A percentile compares a stretch with the other conserved stretches of the same genome.
These are phyloP conservation scores for Gallinago undulata DNA, from an alignment of 2,113 vertebrate genomes.

Conservation along the genomic window DNA sequence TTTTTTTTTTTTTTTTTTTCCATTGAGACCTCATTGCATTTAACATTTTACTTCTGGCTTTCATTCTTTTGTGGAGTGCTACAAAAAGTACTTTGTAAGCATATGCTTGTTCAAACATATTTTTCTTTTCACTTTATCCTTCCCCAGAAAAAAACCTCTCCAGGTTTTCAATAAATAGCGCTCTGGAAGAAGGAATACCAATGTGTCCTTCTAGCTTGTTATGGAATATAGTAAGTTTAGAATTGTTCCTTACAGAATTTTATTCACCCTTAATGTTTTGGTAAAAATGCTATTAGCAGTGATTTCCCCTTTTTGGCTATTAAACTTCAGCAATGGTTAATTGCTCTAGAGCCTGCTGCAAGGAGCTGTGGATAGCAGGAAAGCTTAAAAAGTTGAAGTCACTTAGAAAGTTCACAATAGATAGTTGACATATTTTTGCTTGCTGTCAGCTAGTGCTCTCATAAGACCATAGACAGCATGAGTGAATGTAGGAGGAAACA, in stretches of 20 bases:
- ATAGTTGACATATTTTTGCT: slow-evolving; percentile 39
- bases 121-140: neutral
- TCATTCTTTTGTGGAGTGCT: neutral
- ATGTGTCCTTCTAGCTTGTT: neutral
- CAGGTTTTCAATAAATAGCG: neutral
- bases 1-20: too few relatives aligned
- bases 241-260: neutral
- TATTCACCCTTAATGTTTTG: neutral
- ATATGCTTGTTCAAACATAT: neutral
- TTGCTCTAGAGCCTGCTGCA: neutral
- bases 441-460: slow-evolving; percentile 44
- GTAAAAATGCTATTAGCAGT: neutral
- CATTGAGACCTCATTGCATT: neutral
- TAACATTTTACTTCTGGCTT: neutral
- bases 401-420: neutral
- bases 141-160: neutral
- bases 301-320: neutral
- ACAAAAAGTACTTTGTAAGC: neutral
- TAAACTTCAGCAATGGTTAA: neutral
- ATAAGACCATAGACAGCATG: slow-evolving; percentile 41
- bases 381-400: neutral
- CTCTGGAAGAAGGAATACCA: neutral
- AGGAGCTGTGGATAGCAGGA: neutral
- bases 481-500: slow-evolving; percentile 67
- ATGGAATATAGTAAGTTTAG: neutral